Evolutionary conservation across 2,113 vertebrate species (phyloP), one percentile per base, ranked within the genome.

Genomic region (Forbesichthys agassizii): DNA sequence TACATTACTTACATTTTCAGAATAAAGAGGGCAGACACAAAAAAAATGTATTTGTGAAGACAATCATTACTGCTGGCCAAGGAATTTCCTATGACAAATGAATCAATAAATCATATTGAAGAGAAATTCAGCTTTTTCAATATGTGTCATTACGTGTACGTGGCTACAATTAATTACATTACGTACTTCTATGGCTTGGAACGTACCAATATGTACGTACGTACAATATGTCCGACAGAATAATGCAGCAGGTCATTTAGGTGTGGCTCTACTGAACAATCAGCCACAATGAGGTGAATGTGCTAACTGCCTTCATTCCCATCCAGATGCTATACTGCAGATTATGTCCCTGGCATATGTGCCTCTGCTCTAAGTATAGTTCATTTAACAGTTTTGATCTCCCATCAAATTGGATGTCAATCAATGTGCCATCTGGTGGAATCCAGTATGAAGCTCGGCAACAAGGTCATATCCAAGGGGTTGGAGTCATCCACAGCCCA

Each of bases 381-480:
- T 81, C 83, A 74, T 84, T 88, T 87, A 88, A 88, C 67, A 54
- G 86, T 86, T 89, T 82, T 89, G 78, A 88, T 90, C 85, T 84
- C 69, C 77, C 74, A 71, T 88, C 78, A 86, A 89, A 72, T 81
- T 87, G 86, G 82, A 86, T 74, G 84, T 88, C 90, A 90, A 84
- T 89, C 89, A 88, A 1, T 52, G 53, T 83, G 84, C 88, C 91
- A 92, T 92, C 91, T 92, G 90, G 84, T 83, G 84, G 72, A 79
- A 69, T 65, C 74, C 73, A 84, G 88, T 75, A 85, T 72, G 68
- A 80, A 73, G 78, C 85, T 84, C 77, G 75, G 52, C 73, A 73
- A 77, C 87, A 90, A 91, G 89, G 90, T 92, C 79, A 70, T 6
- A 55, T 73, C 48, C 84, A 91, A 92, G 89, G 87, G 83, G 83